phyloP scores from a whole-genome alignment of 2,797 vertebrate genomes.

The Phataginus tricuspis region DNA sequence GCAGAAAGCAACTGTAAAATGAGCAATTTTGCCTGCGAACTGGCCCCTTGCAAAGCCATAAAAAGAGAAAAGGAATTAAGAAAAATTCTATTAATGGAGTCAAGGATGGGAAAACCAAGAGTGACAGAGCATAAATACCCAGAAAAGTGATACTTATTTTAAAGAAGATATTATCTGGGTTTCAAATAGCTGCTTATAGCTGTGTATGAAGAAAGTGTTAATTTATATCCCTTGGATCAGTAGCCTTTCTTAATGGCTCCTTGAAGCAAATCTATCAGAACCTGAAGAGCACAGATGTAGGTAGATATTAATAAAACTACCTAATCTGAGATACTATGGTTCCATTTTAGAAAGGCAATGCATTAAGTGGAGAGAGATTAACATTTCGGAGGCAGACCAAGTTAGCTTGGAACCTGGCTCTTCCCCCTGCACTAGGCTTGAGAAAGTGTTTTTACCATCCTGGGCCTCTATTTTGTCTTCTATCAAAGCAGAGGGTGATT shows the following conservation, averaged over 20 bases:
- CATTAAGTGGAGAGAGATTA: background rate
- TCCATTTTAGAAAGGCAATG: background rate
- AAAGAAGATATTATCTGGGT: slow-evolving; percentile 41
- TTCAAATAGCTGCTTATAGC: slow-evolving; percentile 67
- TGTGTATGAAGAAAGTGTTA: slow-evolving; percentile 52
- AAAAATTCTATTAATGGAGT: slow-evolving; percentile 85
- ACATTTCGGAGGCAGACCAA: background rate
- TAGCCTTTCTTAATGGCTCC: slow-evolving; percentile 67
- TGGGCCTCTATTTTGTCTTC: background rate
- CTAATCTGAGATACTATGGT: background rate
- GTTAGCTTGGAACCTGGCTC: background rate
- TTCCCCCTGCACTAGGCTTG: background rate
- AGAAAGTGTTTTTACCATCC: background rate
- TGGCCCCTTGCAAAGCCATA: slow-evolving; percentile 84
- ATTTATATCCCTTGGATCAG: slow-evolving; percentile 71
- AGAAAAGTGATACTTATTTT: slow-evolving; percentile 58
- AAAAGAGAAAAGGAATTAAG: slow-evolving; percentile 71
- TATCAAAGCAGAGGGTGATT: background rate
- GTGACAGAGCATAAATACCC: slow-evolving; percentile 57
- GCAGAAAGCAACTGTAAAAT: slow-evolving; percentile 84
- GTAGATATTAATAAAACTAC: slow-evolving; percentile 47
- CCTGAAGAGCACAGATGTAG: slow-evolving; percentile 75
- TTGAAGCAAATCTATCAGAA: slow-evolving; percentile 82
- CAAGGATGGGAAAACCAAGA: slow-evolving; percentile 83
- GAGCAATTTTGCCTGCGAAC: slow-evolving; percentile 85